Evolutionary conservation across 2,113 vertebrate genomes (phyloP), one percentile per base, ranked within the genome.

Genomic region (Chiloscyllium plagiosum): DNA sequence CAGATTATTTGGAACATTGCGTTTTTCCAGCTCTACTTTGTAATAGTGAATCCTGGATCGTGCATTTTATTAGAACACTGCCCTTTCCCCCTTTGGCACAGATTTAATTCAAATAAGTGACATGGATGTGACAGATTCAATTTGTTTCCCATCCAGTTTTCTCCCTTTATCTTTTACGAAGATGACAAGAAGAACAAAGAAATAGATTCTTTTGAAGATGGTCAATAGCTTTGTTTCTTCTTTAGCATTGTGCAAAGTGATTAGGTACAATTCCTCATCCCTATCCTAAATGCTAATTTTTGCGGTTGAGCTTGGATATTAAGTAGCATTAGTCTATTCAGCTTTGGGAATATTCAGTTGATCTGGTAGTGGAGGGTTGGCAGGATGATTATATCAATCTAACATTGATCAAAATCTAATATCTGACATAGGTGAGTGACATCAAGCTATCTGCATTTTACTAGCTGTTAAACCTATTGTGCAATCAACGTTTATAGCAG

Each of bases 381-480:
- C 0, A 42, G 4, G 19, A 83, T 83, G 37, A 83, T 47, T 83
- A 83, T 42, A 83, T 19, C 80, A 66, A 92, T 66, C 20, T 65
- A 37, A 92, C 61, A 93, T 93, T 93, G 89, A 66, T 93, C 66
- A 66, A 66, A 66, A 93, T 66, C n/a, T 22, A 66, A 93, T 93
- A 93, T 66, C 61, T 37, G 15, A 20, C 61, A 66, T 65, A 20
- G 33, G 66, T 37, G 17, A 93, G 29, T n/a, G n/a, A n/a, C 61
- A 92, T 2, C 29, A 8, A 66, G 56, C 4, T 19, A 2, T 37
- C 19, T 93, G 12, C 26, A 90, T 29, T 89, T 90, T 61, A n/a
- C 13, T 12, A 29, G 52, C 52, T 90, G 52, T 90, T 61, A 89
- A 52, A 37, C 26, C 50, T 24, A 29, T 52, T 33, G 86, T 12